Conservation (phyloP, 2,888 invertebrate genomes). For the Pristionchus maxplancki region DNA sequence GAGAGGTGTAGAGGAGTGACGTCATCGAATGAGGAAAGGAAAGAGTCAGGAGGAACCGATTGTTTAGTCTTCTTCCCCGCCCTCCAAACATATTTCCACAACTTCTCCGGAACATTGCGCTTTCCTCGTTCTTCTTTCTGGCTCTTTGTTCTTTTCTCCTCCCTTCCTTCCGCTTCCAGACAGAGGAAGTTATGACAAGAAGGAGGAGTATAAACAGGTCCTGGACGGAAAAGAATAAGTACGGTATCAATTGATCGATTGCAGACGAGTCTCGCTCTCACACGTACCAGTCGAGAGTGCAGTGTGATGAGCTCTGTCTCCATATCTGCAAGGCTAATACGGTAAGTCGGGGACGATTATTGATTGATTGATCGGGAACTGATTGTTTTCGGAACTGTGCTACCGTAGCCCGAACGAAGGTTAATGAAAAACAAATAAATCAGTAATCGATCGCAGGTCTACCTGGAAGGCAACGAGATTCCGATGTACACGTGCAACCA, state of each 20-base stretch:
- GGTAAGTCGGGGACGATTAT: background rate
- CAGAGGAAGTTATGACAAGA: background rate
- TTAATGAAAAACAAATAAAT: background rate
- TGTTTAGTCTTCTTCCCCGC: background rate
- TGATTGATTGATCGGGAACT: background rate
- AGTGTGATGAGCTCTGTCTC: constrained; percentile 42
- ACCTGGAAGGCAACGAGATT: background rate
- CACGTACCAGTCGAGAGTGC: constrained; percentile 1
- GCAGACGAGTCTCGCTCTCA: constrained; percentile 21
- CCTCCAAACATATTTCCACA: background rate
- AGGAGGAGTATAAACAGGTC: background rate
- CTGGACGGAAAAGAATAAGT: background rate
- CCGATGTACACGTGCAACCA: constrained; percentile 40
- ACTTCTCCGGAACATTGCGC: background rate
- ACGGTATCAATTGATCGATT: constrained; percentile 19
- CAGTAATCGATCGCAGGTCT: constrained; percentile 34
- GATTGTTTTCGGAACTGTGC: background rate
- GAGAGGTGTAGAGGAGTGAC: background rate
- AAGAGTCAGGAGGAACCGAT: background rate
- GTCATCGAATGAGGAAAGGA: background rate
- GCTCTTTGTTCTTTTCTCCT: constrained; percentile 6
- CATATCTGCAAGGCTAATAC: background rate
- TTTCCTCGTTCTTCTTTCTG: background rate
- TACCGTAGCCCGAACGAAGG: background rate
- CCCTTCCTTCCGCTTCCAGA: background rate